Conservation (phyloP, 2,113 vertebrate species). For the Colossoma macropomum region DNA sequence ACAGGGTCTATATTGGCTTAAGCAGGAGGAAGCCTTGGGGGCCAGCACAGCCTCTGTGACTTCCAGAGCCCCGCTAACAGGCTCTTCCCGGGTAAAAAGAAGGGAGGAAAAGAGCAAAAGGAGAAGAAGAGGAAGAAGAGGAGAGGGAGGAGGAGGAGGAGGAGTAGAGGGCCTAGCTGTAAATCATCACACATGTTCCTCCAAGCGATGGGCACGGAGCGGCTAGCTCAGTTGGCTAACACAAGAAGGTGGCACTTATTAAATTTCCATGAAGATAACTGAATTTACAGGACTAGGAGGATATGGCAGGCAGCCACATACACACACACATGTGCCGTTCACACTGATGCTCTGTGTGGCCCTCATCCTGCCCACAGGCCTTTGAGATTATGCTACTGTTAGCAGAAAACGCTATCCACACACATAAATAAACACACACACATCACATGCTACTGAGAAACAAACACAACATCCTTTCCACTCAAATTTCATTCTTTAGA, state of each 20-base stretch:
- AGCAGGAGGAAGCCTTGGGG: slow-evolving; percentile 72
- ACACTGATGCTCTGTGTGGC: slow-evolving; percentile 30
- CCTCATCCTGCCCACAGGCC: slow-evolving; percentile 22
- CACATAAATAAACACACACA: slow-evolving; percentile 9
- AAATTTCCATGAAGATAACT: slow-evolving; percentile 84
- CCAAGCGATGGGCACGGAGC: slow-evolving; percentile 66
- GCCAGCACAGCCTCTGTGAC: slow-evolving; percentile 69
- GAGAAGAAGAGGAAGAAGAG: slow-evolving; percentile 11
- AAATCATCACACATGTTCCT: slow-evolving; percentile 77
- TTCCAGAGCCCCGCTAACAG: slow-evolving; percentile 67
- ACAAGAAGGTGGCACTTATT: slow-evolving; percentile 80
- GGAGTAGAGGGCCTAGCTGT: slow-evolving; percentile 66
- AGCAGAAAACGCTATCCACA: slow-evolving; percentile 22
- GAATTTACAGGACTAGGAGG: slow-evolving; percentile 77
- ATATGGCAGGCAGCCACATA: slow-evolving; percentile 60
- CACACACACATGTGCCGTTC: slow-evolving; percentile 42
- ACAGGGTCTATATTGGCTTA: slow-evolving; percentile 76
- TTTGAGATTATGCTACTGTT: slow-evolving; percentile 8
- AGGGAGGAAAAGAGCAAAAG: slow-evolving; percentile 53
- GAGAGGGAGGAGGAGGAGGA: slow-evolving; percentile 14
- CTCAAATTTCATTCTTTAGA: background rate
- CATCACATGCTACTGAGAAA: background rate
- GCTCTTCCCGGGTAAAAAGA: slow-evolving; percentile 68
- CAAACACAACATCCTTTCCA: slow-evolving; percentile 8
- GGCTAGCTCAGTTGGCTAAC: slow-evolving; percentile 72